Conservation (phyloP, 2,888 invertebrate genomes). For the Aspidapion aeneum region DNA sequence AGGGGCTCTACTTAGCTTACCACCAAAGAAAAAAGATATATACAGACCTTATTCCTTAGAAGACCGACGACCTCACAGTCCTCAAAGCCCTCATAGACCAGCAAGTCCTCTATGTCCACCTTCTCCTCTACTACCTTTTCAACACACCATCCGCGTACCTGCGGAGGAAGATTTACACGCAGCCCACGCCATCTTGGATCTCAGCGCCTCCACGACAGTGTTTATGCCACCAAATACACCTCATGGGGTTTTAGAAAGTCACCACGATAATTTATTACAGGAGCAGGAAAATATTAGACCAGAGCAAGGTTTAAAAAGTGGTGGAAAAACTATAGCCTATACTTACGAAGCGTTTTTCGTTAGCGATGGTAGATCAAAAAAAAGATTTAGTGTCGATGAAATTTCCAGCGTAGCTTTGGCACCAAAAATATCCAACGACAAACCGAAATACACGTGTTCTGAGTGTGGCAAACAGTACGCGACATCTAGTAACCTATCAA, state of each 20-base stretch:
- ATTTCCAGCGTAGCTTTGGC: slow-evolving; percentile 26
- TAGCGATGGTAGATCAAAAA: slow-evolving; percentile 82
- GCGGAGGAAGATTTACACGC: slow-evolving; percentile 83
- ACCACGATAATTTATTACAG: slow-evolving; percentile 24
- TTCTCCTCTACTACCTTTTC: slow-evolving; percentile 31
- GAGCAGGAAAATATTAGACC: slow-evolving; percentile 28
- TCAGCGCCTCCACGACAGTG: slow-evolving; percentile 81
- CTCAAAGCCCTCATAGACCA: slow-evolving; percentile 5
- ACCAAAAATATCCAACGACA: slow-evolving; percentile 36
- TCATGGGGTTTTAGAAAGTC: slow-evolving; percentile 20
- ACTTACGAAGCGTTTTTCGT: slow-evolving; percentile 92
- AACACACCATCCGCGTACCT: slow-evolving; percentile 56
- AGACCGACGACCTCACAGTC: slow-evolving; percentile 49
- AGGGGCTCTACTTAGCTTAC: slow-evolving; percentile 76
- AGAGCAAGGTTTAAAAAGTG: slow-evolving; percentile 17
- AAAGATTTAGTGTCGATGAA: slow-evolving; percentile 35
- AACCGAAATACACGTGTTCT: slow-evolving; percentile 68
- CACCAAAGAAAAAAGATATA: slow-evolving; percentile 89
- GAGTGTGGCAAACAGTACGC: slow-evolving; percentile 92
- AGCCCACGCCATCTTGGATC: slow-evolving; percentile 84
- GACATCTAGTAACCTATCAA: slow-evolving; percentile 82
- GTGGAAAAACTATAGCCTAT: slow-evolving; percentile 76
- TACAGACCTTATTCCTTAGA: slow-evolving; percentile 84
- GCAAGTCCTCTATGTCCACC: slow-evolving; percentile 7
- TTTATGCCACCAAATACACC: slow-evolving; percentile 53